Base-by-base conservation (phyloP, 2,797 vertebrate species). In the Pyrrhura leucotis region DNA sequence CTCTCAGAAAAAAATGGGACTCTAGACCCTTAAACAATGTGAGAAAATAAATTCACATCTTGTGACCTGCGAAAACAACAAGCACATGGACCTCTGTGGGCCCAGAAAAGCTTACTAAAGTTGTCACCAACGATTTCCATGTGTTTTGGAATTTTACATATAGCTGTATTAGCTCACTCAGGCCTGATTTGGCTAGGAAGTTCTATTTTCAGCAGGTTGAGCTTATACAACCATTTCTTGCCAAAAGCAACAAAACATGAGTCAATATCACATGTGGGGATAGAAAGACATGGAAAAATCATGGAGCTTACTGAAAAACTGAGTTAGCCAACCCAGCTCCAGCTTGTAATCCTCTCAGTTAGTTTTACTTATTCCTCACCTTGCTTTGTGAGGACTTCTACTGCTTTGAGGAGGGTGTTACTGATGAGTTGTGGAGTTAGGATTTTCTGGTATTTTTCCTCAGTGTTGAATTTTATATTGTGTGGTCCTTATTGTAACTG, bases 181-280 rank as follows among this genome's bases (percentile, higher is more conserved):
- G 51, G 44, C 68, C 48, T 0, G 0, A 4, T 78, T 78, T 95
- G 90, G 90, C 91, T 44, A 66, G 66, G 90, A 61, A 77, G 67
- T 44, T 86, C 76, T 95, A 33, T 95, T 96, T 96, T 93, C 85
- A 93, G 66, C 73, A 84, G 59, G 50, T 73, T 90, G 69, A 91
- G 80, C 18, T 83, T 89, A 76, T 67, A 33, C 39, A 67, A 87
- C 28, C 29, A n/a, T 48, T 88, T 88, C 47, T 86, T 2, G 73
- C 93, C 96, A 97, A 95, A 95, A 90, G 62, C 80, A 94, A 76
- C 90, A 91, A 89, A 91, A 75, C 9, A 14, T 73, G 80, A 91
- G 67, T 88, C 62, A 88, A 2, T 65, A 42, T 88, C 76, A 44
- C 48, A 66, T 73, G 59, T 83, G 85, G 53, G 58, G 77, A 59